Conservation (phyloP, 2,113 vertebrate genomes). For the Spizaetus ornatus region DNA sequence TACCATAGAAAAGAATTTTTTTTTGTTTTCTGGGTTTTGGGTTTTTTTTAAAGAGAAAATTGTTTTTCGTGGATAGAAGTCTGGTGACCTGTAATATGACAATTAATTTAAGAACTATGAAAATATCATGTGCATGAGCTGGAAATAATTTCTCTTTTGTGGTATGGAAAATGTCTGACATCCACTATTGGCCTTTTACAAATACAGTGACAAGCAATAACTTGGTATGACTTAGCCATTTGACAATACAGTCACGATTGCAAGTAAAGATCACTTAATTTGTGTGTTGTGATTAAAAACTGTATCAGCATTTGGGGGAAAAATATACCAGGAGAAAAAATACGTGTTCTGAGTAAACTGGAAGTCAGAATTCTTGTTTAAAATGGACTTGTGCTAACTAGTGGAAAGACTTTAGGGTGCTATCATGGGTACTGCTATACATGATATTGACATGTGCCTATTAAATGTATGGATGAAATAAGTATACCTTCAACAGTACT, state of each 20-base stretch:
- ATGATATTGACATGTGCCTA: neutral
- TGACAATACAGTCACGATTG: neutral
- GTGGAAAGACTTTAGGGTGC: neutral
- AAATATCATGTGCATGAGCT: neutral
- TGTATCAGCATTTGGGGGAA: neutral
- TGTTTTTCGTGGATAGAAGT: neutral
- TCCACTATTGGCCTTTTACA: neutral
- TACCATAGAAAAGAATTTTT: neutral
- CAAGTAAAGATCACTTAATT: neutral
- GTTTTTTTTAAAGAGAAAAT: neutral
- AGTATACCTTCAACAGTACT: slow-evolving; percentile 14
- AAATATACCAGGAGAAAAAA: neutral
- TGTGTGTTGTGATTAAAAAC: neutral
- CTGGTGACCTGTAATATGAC: neutral
- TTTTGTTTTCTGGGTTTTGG: no score
- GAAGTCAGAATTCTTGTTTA: neutral
- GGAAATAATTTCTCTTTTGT: neutral
- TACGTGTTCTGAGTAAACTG: neutral
- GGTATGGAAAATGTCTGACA: neutral
- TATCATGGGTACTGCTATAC: neutral
- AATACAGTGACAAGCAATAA: neutral
- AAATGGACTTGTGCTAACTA: neutral
- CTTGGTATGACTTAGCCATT: neutral
- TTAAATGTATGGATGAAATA: neutral
- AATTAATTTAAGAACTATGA: neutral